Evolutionary conservation across 2,888 invertebrate species (phyloP).

Genomic region (Erynnis tages): DNA sequence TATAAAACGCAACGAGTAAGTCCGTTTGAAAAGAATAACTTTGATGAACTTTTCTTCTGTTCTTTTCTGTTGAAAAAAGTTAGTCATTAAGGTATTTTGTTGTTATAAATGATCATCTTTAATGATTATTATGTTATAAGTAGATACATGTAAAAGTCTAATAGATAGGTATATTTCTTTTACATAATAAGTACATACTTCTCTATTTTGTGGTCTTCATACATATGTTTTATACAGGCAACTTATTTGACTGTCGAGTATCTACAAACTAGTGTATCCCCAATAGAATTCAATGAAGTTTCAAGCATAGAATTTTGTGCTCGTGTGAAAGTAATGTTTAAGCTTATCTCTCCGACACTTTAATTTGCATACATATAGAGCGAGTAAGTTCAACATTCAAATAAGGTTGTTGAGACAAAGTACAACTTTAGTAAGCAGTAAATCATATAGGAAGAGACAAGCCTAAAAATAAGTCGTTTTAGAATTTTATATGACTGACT

Average conservation of each 20-base stretch:
- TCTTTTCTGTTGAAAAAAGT: no score
- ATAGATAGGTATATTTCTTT: no score
- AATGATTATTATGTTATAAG: no score
- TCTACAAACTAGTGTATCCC: constrained; percentile 19
- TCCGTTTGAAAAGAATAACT: constrained; percentile 3
- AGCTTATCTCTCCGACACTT: constrained; percentile 22
- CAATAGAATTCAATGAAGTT: constrained; percentile 25
- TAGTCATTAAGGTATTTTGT: no score
- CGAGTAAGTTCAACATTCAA: constrained; percentile 15
- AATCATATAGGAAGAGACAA: constrained; percentile 3
- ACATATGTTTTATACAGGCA: neutral
- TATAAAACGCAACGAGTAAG: constrained; percentile 17
- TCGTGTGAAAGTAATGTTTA: constrained; percentile 23
- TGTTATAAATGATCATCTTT: no score
- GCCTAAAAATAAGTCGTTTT: no score
- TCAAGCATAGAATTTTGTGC: constrained; percentile 22
- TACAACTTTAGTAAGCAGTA: constrained; percentile 2
- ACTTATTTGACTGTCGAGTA: constrained; percentile 1
- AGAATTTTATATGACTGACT: no score
- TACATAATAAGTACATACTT: neutral
- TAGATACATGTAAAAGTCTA: no score
- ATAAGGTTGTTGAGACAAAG: constrained; percentile 8
- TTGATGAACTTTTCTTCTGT: neutral
- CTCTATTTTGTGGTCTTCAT: neutral
- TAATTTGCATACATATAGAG: constrained; percentile 22